phyloP scores from a whole-genome alignment of 2,888 invertebrate genomes.

The Catocala sponsa region DNA sequence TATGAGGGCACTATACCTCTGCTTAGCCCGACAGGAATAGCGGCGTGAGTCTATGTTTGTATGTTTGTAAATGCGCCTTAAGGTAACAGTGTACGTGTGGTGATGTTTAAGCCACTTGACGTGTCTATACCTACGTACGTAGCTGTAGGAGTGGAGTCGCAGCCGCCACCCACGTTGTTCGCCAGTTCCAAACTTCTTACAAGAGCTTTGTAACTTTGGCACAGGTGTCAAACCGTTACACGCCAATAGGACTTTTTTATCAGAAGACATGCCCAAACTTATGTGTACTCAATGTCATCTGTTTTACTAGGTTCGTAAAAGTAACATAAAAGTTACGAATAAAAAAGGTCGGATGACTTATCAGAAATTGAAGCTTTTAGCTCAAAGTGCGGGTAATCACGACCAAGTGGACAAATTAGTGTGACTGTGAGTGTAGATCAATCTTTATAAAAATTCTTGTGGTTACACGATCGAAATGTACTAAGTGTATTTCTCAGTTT shows the following conservation, averaged over 20 bases:
- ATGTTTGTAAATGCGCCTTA: too few relatives aligned
- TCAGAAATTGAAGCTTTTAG: slow-evolving; percentile 41
- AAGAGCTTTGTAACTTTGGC: slow-evolving; percentile 11
- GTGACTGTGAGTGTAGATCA: slow-evolving; percentile 18
- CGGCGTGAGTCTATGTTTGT: too few relatives aligned
- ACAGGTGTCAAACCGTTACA: slow-evolving; percentile 8
- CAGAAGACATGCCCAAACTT: background rate
- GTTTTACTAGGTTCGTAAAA: background rate
- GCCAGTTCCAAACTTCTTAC: slow-evolving; percentile 3
- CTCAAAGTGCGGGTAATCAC: slow-evolving; percentile 36
- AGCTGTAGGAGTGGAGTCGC: background rate
- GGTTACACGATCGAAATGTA: background rate
- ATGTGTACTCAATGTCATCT: background rate
- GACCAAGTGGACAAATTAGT: slow-evolving; percentile 29
- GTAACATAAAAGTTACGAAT: background rate
- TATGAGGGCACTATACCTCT: too few relatives aligned
- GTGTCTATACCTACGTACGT: too few relatives aligned
- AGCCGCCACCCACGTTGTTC: background rate
- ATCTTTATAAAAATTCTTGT: slow-evolving; percentile 11
- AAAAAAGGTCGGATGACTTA: slow-evolving; percentile 26
- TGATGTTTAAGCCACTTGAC: too few relatives aligned
- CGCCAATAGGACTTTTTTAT: background rate
- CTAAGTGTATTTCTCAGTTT: background rate
- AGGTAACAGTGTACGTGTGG: too few relatives aligned
- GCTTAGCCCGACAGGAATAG: too few relatives aligned